These are phyloP conservation scores for Pachliopta kotzebuea DNA, from an alignment of 2,888 invertebrate genomes.

Conservation along the genomic window DNA sequence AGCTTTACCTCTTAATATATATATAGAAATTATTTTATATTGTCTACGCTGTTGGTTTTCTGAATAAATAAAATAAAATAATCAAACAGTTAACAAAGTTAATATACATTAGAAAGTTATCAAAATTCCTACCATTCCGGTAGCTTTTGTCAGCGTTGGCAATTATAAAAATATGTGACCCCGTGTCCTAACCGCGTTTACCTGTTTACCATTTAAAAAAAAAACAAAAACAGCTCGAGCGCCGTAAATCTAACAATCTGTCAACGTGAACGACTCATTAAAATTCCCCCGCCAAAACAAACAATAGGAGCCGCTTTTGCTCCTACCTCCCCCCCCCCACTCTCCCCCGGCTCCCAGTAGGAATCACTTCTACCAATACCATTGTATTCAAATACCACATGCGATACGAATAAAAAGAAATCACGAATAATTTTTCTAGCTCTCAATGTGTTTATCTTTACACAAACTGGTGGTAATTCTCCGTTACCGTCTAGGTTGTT, in stretches of 20 bases:
- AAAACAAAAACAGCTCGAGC: slow-evolving; percentile 19
- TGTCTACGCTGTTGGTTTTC: no score
- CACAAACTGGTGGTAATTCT: no score
- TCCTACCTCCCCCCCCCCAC: neutral
- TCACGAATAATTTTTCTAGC: neutral
- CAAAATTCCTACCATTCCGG: no score
- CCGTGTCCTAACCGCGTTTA: slow-evolving; percentile 14
- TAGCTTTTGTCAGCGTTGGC: no score
- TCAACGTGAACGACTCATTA: slow-evolving; percentile 24
- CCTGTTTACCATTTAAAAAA: slow-evolving; percentile 19
- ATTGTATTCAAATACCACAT: slow-evolving; percentile 23
- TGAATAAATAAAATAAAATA: no score
- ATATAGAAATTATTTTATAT: no score
- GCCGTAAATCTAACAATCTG: slow-evolving; percentile 28
- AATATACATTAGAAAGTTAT: no score
- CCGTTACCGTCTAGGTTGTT: no score
- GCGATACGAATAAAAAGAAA: slow-evolving; percentile 10
- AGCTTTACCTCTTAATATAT: no score
- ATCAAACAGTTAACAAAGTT: no score
- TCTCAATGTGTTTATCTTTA: no score
- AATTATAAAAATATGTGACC: neutral
- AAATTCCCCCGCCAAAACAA: slow-evolving; percentile 24
- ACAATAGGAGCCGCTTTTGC: slow-evolving; percentile 22
- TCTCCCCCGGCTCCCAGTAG: slow-evolving; percentile 6
- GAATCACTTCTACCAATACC: slow-evolving; percentile 13